Base-by-base conservation (phyloP, 2,113 vertebrate species). In the Hippotragus niger region DNA sequence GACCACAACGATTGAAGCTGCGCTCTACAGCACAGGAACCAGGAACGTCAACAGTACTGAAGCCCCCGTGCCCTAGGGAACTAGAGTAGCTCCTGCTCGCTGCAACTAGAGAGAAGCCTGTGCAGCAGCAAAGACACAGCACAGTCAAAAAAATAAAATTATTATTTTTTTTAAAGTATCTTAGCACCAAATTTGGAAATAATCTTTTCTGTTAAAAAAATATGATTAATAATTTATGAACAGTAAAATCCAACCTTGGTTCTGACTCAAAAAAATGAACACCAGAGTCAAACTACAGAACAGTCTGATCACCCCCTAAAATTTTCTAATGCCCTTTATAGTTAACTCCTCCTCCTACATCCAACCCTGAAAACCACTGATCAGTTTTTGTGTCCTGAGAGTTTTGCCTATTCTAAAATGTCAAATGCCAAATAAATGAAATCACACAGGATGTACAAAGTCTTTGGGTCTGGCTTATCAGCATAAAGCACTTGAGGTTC, bases 261-360 rank as follows among this genome's bases (percentile, higher is more conserved):
- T 95, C 43, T 92, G 14, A 57, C 33, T 16, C 15, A 53, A 76
- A 74, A 90, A 50, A 86, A 86, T 36, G 21, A 92, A n/a, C 23
- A 92, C 90, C 53, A 82, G 17, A 78, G 45, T 82, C 67, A 92
- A 83, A 21, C 52, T n/a, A 13, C 6, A 43, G 4, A 92, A 94
- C 19, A 93, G 40, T 88, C 78, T 27, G 2, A 76, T 81, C 43
- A 86, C 10, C 31, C 16, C 16, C 5, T 64, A 92, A 85, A 95
- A 82, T 57, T 81, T 93, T 11, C 57, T 87, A 74, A 89, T 74
- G 19, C 19, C 36, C 45, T 92, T 90, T 93, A 95, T 27, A 57
- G 17, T 76, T 86, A 85, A 85, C 31, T 43, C 31, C n/a, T 94
- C 21, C 36, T 64, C 14, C 25, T 21, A 62, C 1, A 91, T 52